Base-by-base conservation (phyloP, 2,888 invertebrate species). In the Charanyca ferruginea region DNA sequence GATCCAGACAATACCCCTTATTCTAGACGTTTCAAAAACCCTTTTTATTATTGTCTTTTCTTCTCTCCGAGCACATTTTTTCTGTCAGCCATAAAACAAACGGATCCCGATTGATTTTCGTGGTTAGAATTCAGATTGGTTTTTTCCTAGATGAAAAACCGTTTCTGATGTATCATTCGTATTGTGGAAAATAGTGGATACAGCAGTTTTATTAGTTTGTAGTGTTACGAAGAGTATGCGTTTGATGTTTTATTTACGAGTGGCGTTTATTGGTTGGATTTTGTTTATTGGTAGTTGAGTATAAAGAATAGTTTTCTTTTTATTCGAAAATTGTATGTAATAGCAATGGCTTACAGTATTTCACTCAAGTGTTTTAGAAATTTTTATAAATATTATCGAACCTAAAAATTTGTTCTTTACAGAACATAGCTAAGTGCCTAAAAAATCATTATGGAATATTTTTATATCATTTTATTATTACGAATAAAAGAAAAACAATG, bases 91-190 rank as follows among this genome's bases (percentile, higher is more conserved):
- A 63, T 77, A 75, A 72, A 67, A 53, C 59, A 52, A 35, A 35
- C 51, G 22, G 35, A 58, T 9, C 38, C 25, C 60, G 55, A 78
- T 78, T 78, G 70, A 78, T 74, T 78, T 63, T 63, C 74, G 70
- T 70, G 78, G 78, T 66, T 66, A 38, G 78, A 74, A 70, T 77
- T 63, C 51, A 61, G 66, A 77, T 78, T 66, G 74, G 66, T 38
- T 74, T 73, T n/a, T 69, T 47, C n/a, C 42, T 35, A 75, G 48
- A 75, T 70, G 69, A 70, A 78, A 74, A 62, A 62, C 44, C 8
- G 41, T 63, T 63, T 11, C 53, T 32, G 49, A 38, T 35, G 11
- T 48, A 41, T 47, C 71, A n/a, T 66, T 54, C 48, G 47, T 49
- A 49, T 47, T 28, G 41, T 25, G 57, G 35, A 61, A 71, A 70